Conservation (phyloP, 2,888 invertebrate species). For the Ichneumoninae sp. region DNA sequence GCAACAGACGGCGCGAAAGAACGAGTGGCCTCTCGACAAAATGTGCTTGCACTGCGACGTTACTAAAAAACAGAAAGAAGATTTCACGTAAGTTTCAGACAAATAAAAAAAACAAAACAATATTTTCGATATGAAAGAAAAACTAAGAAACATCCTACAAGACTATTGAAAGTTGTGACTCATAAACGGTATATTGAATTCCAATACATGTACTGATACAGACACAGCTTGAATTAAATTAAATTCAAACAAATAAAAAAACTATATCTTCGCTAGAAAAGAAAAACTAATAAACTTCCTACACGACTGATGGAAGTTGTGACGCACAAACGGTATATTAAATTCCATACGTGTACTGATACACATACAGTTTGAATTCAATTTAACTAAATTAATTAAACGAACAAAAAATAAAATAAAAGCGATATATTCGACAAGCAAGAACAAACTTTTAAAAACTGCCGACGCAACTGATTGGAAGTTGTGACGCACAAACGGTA, state of each 20-base stretch:
- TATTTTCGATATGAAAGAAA: background rate
- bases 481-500: background rate
- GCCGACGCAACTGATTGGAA: background rate
- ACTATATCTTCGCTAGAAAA: background rate
- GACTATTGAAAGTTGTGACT: background rate
- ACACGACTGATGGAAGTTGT: background rate
- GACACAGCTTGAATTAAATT: background rate
- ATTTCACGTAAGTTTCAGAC: slow-evolving; percentile 88
- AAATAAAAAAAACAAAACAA: background rate
- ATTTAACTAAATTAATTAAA: too few relatives aligned
- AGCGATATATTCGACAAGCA: too few relatives aligned
- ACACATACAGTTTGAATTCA: slow-evolving; percentile 5
- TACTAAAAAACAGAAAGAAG: slow-evolving; percentile 94
- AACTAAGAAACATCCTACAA: background rate
- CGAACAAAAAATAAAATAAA: too few relatives aligned
- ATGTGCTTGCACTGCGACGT: slow-evolving; percentile 98
- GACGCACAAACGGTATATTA: background rate
- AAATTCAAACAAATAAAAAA: background rate
- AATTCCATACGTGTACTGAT: slow-evolving; percentile 4
- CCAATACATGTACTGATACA: background rate
- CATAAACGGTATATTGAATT: background rate
- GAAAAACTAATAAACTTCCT: background rate
- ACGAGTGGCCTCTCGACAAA: slow-evolving; percentile 98
- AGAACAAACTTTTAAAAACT: background rate
- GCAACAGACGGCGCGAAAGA: slow-evolving; percentile 98